These are phyloP conservation scores for Dipodomys ordii DNA, from an alignment of 2,113 vertebrate species.

Conservation along the genomic window DNA sequence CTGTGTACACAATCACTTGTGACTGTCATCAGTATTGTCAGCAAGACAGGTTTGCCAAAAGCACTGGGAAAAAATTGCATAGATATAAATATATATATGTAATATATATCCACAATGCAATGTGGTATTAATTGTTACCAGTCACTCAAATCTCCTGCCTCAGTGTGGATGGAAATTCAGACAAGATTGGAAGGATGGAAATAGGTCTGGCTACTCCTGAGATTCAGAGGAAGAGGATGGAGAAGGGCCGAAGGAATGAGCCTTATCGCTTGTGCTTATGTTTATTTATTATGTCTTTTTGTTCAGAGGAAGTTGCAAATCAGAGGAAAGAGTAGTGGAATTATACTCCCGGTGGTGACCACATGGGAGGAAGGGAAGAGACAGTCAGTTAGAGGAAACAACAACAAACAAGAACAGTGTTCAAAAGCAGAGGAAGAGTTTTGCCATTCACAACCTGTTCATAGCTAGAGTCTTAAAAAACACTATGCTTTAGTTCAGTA, in stretches of 20 bases:
- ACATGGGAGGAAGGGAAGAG: slow-evolving; percentile 9
- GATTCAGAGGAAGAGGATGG: not conserved
- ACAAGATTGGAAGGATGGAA: not conserved
- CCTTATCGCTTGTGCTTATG: not conserved
- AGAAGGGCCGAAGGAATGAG: not conserved
- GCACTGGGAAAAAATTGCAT: slow-evolving; percentile 59
- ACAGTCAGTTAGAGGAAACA: not conserved
- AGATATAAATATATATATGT: not conserved
- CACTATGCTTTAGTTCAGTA: not conserved
- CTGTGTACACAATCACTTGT: slow-evolving; percentile 80
- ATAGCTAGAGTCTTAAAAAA: not conserved
- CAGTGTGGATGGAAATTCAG: not conserved
- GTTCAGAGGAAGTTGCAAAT: slow-evolving; percentile 59
- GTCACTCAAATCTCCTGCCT: not conserved
- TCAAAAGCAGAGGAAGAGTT: not conserved
- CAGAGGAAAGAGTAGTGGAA: slow-evolving; percentile 44
- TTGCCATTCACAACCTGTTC: slow-evolving; percentile 25
- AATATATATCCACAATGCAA: not conserved
- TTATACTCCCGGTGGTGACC: slow-evolving; percentile 8
- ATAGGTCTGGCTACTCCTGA: not conserved
- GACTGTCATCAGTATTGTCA: slow-evolving; percentile 84
- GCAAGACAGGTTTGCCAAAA: slow-evolving; percentile 80
- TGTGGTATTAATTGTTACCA: not conserved
- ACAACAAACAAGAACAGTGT: not conserved
- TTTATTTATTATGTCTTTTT: slow-evolving; percentile 75